Evolutionary conservation across 1,140 invertebrate genomes (phyloP).

Genomic region (Palaemon carinicauda): DNA sequence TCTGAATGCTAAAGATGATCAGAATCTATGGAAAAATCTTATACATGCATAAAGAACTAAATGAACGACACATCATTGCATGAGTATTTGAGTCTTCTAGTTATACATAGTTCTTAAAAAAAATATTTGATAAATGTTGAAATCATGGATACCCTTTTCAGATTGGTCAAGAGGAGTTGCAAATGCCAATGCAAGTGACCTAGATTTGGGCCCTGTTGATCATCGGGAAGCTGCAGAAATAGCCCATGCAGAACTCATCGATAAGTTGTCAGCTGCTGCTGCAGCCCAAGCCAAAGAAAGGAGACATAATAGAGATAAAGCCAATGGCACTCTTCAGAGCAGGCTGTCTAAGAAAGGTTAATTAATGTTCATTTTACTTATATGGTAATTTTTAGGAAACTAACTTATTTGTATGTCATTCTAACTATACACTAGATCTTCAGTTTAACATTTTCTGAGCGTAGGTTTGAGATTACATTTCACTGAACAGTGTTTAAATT

Average conservation of each 20-base stretch:
- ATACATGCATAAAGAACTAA: too few species aligned
- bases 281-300: slow-evolving; percentile 44
- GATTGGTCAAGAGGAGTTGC: slow-evolving; percentile 45
- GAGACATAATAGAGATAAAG: slow-evolving; percentile 41
- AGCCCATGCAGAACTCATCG: slow-evolving; percentile 36
- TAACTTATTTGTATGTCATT: too few species aligned
- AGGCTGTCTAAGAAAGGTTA: slow-evolving; percentile 27
- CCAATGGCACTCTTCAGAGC: slow-evolving; percentile 12
- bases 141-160: not conserved
- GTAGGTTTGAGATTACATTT: too few species aligned
- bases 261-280: slow-evolving; percentile 41
- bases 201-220: slow-evolving; percentile 16
- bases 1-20: too few species aligned
- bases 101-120: too few species aligned
- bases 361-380: not conserved
- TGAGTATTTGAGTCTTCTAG: too few species aligned
- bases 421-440: too few species aligned
- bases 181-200: not conserved
- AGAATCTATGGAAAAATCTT: too few species aligned
- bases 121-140: too few species aligned
- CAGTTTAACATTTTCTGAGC: too few species aligned
- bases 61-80: too few species aligned
- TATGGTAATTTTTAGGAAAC: not conserved
- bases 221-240: slow-evolving; percentile 32
- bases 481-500: too few species aligned